phyloP scores from a whole-genome alignment of 1,140 invertebrate species.

The Adelges cooleyi region DNA sequence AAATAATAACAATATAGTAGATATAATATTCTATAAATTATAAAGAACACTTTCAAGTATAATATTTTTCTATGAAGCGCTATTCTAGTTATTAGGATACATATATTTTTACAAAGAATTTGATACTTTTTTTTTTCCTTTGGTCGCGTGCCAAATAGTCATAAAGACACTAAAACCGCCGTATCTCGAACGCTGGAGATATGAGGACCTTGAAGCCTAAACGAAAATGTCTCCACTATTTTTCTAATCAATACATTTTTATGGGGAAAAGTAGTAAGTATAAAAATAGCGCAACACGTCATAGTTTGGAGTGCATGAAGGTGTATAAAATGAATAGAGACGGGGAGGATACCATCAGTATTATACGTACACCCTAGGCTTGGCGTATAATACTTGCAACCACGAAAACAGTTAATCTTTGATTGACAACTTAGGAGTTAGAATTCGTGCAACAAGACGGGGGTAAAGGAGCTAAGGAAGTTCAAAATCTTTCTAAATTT shows the following conservation, averaged over 20 bases:
- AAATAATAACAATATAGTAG: background rate
- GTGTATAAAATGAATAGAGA: background rate
- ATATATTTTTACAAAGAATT: background rate
- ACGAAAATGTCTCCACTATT: background rate
- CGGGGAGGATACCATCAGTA: background rate
- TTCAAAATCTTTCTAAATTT: too few relatives aligned
- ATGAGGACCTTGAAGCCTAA: background rate
- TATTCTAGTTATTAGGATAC: too few relatives aligned
- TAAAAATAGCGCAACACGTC: background rate
- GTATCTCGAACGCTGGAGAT: background rate
- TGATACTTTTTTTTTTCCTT: background rate
- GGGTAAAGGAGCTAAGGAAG: too few relatives aligned
- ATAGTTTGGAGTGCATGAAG: background rate
- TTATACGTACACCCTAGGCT: background rate
- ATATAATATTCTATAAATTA: background rate
- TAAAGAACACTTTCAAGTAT: background rate
- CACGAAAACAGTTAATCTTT: too few relatives aligned
- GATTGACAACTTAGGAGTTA: too few relatives aligned
- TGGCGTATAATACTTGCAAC: too few relatives aligned
- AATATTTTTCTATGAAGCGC: background rate
- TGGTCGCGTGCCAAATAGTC: background rate
- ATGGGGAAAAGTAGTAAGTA: background rate
- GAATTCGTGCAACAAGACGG: too few relatives aligned
- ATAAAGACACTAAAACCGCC: background rate
- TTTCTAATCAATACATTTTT: background rate